Conservation (phyloP, 1,140 invertebrate species). For the Rhagoletis zephyria region DNA sequence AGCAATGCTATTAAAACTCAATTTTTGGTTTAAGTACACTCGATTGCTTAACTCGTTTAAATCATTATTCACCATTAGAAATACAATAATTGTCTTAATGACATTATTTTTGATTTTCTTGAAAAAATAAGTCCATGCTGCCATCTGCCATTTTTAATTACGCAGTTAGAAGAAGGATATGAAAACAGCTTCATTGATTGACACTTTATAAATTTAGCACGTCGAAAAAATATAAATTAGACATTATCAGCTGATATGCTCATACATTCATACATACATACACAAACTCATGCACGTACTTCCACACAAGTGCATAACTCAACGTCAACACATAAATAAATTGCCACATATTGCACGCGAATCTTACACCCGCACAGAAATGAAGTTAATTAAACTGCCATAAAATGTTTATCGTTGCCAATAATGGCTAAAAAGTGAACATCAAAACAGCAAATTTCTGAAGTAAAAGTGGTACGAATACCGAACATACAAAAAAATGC, state of each 20-base stretch:
- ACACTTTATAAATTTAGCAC: neutral
- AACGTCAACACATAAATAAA: neutral
- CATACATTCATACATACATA: neutral
- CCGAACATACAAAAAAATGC: no score
- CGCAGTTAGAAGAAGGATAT: neutral
- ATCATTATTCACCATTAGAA: no score
- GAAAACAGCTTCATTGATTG: neutral
- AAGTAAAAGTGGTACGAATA: no score
- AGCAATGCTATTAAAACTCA: no score
- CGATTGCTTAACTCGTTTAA: no score
- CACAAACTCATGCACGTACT: neutral
- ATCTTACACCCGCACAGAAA: neutral
- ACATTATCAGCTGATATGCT: neutral
- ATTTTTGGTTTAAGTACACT: no score
- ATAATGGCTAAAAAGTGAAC: neutral
- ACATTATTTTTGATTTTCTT: no score
- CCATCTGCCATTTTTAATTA: neutral
- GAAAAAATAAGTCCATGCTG: no score
- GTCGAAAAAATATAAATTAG: neutral
- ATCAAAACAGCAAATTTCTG: no score
- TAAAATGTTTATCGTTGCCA: constrained; percentile 24
- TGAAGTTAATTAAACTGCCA: constrained; percentile 42
- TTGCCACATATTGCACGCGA: neutral
- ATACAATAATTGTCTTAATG: no score
- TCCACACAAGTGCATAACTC: neutral